Conservation (phyloP, 2,113 vertebrate species). For the Silurus meridionalis region DNA sequence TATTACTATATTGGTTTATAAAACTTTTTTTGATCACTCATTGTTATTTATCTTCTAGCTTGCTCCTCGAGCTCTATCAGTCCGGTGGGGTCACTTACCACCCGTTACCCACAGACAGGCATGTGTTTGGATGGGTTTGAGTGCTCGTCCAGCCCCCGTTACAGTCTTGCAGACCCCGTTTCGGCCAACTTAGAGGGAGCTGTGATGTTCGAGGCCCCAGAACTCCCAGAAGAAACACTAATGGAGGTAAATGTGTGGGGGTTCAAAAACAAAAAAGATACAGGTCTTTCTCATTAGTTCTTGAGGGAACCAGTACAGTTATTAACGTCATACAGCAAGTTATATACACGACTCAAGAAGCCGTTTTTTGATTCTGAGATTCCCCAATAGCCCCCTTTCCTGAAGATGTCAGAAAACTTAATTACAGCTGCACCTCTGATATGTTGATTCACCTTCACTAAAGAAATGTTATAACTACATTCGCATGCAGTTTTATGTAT, state of each 20-base stretch:
- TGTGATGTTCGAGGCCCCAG: conserved; percentile 90
- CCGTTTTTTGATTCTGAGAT: background rate
- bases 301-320: background rate
- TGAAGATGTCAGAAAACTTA: background rate
- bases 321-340: background rate
- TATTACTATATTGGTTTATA: background rate
- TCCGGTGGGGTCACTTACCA: conserved; percentile 82
- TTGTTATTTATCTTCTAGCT: conserved; percentile 51
- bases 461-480: background rate
- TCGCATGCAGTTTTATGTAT: background rate
- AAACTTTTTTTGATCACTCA: background rate
- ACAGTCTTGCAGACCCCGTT: conserved; percentile 78
- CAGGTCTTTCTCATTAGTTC: background rate
- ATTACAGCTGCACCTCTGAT: background rate
- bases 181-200: conserved; percentile 82
- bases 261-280: background rate
- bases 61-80: conserved; percentile 89
- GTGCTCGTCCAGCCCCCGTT: conserved; percentile 79
- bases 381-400: background rate
- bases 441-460: background rate
- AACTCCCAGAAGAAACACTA: conserved; percentile 92
- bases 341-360: background rate
- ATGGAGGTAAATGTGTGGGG: conserved; percentile 84
- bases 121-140: conserved; percentile 78
- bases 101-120: conserved; percentile 79